These are phyloP conservation scores for Gymnobelideus leadbeateri DNA, from an alignment of 2,113 vertebrate genomes.

Conservation along the genomic window DNA sequence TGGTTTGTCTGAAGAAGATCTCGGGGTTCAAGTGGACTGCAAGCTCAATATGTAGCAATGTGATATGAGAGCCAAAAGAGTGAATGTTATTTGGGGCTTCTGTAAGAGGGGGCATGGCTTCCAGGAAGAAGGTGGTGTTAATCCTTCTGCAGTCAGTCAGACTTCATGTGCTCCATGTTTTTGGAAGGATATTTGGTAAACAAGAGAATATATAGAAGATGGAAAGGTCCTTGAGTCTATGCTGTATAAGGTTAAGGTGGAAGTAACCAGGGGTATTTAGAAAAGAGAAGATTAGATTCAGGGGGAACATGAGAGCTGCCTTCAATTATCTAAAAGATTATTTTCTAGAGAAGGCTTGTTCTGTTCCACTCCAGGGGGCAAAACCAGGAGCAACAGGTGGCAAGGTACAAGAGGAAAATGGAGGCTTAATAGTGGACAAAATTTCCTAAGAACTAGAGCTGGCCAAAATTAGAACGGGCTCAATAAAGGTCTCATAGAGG, in stretches of 20 bases:
- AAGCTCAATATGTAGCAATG: not conserved
- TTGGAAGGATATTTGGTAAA: not conserved
- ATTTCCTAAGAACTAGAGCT: not conserved
- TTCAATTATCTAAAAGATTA: not conserved
- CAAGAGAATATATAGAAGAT: not conserved
- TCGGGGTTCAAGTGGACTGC: not conserved
- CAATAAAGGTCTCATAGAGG: not conserved
- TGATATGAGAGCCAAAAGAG: not conserved
- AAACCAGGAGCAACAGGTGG: not conserved
- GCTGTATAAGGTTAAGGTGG: not conserved
- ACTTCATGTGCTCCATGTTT: not conserved
- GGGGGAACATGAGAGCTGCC: not conserved
- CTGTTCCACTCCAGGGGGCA: no score
- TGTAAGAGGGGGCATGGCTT: not conserved
- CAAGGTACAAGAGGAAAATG: not conserved
- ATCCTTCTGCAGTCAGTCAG: not conserved
- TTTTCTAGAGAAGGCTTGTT: not conserved
- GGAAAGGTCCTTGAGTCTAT: not conserved
- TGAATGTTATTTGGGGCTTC: not conserved
- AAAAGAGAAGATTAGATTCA: not conserved
- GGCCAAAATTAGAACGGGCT: not conserved
- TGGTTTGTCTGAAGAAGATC: not conserved
- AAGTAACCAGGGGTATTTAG: not conserved
- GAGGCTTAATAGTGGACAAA: not conserved
- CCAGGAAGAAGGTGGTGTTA: not conserved